These are phyloP conservation scores for Conus ventricosus DNA, from an alignment of 1,140 invertebrate genomes.

Conservation along the genomic window DNA sequence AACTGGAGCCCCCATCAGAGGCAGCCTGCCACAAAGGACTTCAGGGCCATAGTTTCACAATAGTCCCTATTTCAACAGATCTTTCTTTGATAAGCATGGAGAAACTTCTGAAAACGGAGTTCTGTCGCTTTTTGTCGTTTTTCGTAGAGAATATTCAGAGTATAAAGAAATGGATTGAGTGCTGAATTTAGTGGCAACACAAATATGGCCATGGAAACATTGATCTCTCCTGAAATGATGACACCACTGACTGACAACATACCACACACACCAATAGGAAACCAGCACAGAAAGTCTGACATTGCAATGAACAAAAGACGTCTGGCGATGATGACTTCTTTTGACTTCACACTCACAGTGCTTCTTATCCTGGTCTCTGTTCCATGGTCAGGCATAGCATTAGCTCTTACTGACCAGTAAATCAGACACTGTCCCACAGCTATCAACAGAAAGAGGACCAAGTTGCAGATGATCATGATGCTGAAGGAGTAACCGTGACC, in stretches of 20 bases:
- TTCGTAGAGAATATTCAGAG: background rate
- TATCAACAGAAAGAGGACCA: background rate
- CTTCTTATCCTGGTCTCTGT: background rate
- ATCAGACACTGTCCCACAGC: background rate
- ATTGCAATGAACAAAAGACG: constrained; percentile 30
- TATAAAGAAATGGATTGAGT: constrained; percentile 54
- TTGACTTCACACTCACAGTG: background rate
- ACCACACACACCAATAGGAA: constrained; percentile 18
- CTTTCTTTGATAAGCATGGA: too few species aligned
- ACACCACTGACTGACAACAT: constrained; percentile 40
- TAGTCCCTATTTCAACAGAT: too few species aligned
- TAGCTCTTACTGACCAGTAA: constrained; percentile 7
- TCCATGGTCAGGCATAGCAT: background rate
- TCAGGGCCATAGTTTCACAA: too few species aligned
- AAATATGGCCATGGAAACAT: constrained; percentile 49
- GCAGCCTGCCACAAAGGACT: too few species aligned
- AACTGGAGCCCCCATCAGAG: too few species aligned
- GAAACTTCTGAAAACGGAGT: background rate
- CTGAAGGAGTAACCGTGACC: constrained; percentile 9
- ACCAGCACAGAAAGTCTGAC: constrained; percentile 29
- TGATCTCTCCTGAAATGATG: constrained; percentile 45
- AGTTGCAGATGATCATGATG: background rate
- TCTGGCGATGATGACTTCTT: constrained; percentile 44
- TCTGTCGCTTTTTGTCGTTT: background rate
- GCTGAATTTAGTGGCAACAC: constrained; percentile 52